These are phyloP conservation scores for Melieria crassipennis DNA, from an alignment of 2,888 invertebrate genomes.

Conservation along the genomic window DNA sequence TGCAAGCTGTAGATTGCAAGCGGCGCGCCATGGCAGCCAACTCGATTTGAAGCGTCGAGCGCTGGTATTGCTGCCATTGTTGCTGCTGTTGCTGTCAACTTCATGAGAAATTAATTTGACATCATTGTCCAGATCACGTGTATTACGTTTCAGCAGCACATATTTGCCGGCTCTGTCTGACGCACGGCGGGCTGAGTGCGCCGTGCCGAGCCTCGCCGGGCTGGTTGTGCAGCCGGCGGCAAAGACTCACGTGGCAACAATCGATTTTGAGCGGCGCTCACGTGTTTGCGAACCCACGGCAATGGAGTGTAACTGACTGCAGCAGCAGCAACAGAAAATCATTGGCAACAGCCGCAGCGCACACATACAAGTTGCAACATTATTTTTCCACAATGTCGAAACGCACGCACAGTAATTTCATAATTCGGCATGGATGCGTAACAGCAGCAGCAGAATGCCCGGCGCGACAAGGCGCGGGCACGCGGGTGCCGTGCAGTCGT, in stretches of 20 bases:
- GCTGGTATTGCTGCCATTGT: not conserved
- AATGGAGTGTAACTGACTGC: not conserved
- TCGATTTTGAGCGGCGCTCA: constrained; percentile 36
- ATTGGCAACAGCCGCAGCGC: not conserved
- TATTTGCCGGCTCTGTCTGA: not conserved
- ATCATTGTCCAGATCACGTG: constrained; percentile 35
- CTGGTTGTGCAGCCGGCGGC: not conserved
- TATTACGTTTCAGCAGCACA: constrained; percentile 1
- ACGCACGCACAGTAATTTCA: too few relatives aligned
- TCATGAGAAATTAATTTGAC: constrained; percentile 37
- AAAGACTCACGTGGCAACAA: constrained; percentile 40
- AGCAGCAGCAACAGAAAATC: too few relatives aligned
- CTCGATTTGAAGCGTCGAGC: not conserved
- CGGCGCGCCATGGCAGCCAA: too few relatives aligned
- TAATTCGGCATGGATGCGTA: too few relatives aligned
- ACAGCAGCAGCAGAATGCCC: too few relatives aligned
- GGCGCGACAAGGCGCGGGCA: too few relatives aligned
- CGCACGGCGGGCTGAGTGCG: too few relatives aligned
- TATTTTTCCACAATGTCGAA: too few relatives aligned
- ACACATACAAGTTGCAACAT: too few relatives aligned
- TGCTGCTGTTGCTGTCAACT: constrained; percentile 28
- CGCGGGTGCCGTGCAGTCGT: too few relatives aligned
- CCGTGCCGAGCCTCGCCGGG: too few relatives aligned
- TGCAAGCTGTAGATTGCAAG: too few relatives aligned
- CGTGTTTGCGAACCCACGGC: constrained; percentile 29